These are phyloP conservation scores for Bibio marci DNA, from an alignment of 2,888 invertebrate species.

Conservation along the genomic window DNA sequence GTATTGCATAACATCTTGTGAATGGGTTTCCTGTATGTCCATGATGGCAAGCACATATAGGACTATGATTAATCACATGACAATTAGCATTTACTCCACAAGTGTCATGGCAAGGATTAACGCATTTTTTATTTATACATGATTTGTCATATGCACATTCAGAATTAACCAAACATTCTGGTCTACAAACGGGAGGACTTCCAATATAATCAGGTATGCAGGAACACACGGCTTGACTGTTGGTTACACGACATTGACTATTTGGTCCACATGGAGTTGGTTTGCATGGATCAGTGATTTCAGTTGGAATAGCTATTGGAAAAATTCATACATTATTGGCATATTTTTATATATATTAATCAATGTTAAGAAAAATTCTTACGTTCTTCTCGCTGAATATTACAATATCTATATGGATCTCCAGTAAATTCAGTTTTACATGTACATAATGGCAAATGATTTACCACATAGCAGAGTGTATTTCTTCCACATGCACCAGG, in stretches of 20 bases:
- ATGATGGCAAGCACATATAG: conserved; percentile 47
- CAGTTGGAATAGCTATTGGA: no score
- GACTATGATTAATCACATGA: conserved; percentile 51
- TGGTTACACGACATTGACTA: conserved; percentile 43
- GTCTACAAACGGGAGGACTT: conserved; percentile 51
- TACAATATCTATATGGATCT: conserved; percentile 57
- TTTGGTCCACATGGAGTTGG: conserved; percentile 52
- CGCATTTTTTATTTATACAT: conserved; percentile 62
- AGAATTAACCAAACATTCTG: conserved; percentile 50
- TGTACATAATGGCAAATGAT: conserved; percentile 50
- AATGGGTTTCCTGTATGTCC: conserved; percentile 51
- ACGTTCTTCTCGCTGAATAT: conserved; percentile 31
- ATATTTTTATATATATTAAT: no score
- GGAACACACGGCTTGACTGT: conserved; percentile 51
- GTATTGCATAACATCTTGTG: conserved; percentile 34
- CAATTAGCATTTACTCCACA: conserved; percentile 60
- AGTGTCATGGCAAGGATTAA: conserved; percentile 67
- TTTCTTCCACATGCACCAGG: conserved; percentile 56
- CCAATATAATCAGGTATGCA: conserved; percentile 49
- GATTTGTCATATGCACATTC: conserved; percentile 55
- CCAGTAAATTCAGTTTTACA: conserved; percentile 42
- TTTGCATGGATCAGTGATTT: conserved; percentile 35
- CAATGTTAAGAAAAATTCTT: no score
- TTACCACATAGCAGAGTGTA: conserved; percentile 58
- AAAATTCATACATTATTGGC: no score